Evolutionary conservation across 2,113 vertebrate genomes (phyloP).

Genomic region (Bos indicus): DNA sequence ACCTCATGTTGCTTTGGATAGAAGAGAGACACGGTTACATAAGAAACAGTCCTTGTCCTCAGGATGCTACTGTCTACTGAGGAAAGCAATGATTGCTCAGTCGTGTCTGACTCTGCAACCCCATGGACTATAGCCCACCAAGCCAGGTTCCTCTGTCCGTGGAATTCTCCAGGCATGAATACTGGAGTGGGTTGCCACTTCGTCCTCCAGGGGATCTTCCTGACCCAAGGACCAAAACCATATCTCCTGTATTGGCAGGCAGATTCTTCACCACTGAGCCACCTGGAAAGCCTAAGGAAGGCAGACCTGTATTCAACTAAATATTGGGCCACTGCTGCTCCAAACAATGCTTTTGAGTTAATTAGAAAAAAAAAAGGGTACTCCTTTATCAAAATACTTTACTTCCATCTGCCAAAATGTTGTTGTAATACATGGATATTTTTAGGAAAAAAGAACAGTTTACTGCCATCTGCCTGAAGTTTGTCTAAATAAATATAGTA

Average conservation of each 20-base stretch:
- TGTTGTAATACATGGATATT: not conserved
- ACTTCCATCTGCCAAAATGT: not conserved
- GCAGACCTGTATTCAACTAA: not conserved
- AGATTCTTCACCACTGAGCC: not conserved
- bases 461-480: not conserved
- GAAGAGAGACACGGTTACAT: not conserved
- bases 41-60: not conserved
- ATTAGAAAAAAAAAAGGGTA: not conserved
- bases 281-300: not conserved
- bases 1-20: not conserved
- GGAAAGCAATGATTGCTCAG: not conserved
- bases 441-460: not conserved
- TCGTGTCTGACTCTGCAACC: not conserved
- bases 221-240: not conserved
- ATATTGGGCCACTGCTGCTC: not conserved
- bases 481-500: not conserved
- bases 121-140: not conserved
- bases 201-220: not conserved
- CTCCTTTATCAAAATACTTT: not conserved
- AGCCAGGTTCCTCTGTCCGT: not conserved
- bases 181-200: not conserved
- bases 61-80: not conserved
- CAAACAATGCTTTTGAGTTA: not conserved
- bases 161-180: not conserved
- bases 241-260: not conserved